A percentile compares a stretch with the other conserved stretches of the same genome.
Evolutionary conservation across 1,140 invertebrate genomes (phyloP).

Genomic region (Adoxophyes honmai): DNA sequence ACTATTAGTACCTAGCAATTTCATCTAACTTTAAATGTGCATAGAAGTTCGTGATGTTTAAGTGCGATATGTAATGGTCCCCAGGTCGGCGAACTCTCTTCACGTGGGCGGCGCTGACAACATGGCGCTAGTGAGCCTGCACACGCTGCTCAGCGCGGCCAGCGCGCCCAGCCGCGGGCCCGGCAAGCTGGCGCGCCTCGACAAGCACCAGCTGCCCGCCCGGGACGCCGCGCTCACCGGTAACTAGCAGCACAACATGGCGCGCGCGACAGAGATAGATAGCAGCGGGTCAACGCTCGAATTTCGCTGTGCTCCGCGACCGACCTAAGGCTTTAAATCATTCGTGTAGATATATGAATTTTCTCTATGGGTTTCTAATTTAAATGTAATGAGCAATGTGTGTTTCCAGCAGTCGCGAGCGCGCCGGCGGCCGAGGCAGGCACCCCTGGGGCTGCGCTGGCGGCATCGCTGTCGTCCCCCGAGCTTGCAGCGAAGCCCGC

Average conservation of each 20-base stretch:
- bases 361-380: too few relatives aligned
- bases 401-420: conserved; percentile 43
- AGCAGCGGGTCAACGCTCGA: not conserved
- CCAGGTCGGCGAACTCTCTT: conserved; percentile 48
- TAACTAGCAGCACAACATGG: conserved; percentile 17
- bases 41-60: too few relatives aligned
- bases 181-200: conserved; percentile 28
- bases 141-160: conserved; percentile 51
- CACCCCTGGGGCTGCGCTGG: conserved; percentile 28
- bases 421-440: conserved; percentile 38
- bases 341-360: too few relatives aligned
- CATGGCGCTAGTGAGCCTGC: conserved; percentile 54
- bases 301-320: too few relatives aligned
- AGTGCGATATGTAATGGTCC: not conserved
- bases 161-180: conserved; percentile 30
- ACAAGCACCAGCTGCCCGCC: conserved; percentile 27
- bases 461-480: conserved; percentile 52
- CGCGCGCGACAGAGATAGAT: too few relatives aligned
- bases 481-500: conserved; percentile 32
- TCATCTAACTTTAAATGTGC: not conserved
- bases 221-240: conserved; percentile 41
- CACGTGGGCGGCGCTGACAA: conserved; percentile 41
- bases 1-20: too few relatives aligned
- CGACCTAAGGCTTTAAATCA: too few relatives aligned
- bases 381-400: too few relatives aligned